These are phyloP conservation scores for Leuciscus idus DNA, from an alignment of 2,113 vertebrate species.

Conservation along the genomic window DNA sequence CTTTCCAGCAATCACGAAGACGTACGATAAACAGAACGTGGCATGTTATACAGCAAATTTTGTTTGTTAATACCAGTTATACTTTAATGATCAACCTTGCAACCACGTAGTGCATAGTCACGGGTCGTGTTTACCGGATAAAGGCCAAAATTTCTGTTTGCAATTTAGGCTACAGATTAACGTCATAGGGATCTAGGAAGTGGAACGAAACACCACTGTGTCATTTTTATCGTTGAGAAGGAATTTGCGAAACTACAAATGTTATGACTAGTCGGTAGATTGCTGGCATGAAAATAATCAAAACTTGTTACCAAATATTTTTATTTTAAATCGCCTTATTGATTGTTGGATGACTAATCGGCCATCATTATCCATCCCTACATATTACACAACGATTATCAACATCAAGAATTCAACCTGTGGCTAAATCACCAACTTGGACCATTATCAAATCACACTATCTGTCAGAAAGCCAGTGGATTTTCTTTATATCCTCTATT, in stretches of 20 bases:
- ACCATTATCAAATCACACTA: neutral
- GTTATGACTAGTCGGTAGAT: neutral
- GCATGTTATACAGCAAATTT: constrained; percentile 11
- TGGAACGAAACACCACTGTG: neutral
- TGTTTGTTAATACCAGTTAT: neutral
- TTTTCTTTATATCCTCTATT: constrained; percentile 29
- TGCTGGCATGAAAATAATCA: neutral
- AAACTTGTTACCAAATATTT: neutral
- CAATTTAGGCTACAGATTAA: neutral
- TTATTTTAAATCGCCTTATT: no score
- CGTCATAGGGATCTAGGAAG: neutral
- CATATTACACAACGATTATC: neutral
- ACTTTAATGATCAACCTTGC: neutral
- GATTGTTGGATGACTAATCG: neutral
- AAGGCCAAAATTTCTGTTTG: neutral
- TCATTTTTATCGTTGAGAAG: neutral
- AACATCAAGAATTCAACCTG: neutral
- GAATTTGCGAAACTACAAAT: neutral
- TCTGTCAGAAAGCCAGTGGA: constrained; percentile 12
- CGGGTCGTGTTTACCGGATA: neutral
- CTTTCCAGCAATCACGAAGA: neutral
- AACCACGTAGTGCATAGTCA: neutral
- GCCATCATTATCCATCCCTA: no score
- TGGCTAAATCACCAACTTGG: neutral
- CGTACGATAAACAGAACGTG: neutral